Base-by-base conservation (phyloP, 1,140 invertebrate genomes). In the Neuroterus valhalla region DNA sequence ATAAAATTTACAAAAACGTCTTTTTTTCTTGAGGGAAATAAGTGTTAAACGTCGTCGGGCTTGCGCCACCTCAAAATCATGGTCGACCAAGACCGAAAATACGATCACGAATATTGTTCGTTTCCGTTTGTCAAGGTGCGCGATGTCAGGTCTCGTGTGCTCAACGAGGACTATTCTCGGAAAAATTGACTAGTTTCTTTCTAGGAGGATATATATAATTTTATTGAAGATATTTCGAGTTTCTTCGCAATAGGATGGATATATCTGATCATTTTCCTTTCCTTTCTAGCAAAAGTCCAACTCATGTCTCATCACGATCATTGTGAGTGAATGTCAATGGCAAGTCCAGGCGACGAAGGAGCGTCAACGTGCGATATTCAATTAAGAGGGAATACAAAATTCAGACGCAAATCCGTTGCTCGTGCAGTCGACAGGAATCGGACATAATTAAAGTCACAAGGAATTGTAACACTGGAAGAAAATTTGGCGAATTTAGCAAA, bases 371-470 rank as follows among this genome's bases (percentile, higher is more conserved):
- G 55, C 11, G 26, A 62, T 62, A 62, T 62, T 62, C 31, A 62
- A 62, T 62, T 62, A 62, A 23, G 23, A 62, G 55, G 31, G 55
- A 62, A 62, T 62, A 62, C 31, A 62, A 62, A 31, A 62, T 62
- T 62, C 55, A 62, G 55, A 31, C 55, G 14, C 26, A 23, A 62
- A 62, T 62, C 23, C 55, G 55, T 62, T 26, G 55, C 55, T 62
- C 55, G 26, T 62, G 23, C 55, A 31, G 31, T 15, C 23, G 55
- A 38, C 23, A 23, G 31, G 55, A 62, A 38, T 62, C 23, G 26
- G 26, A 62, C 55, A 62, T 62, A 62, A 62, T 62, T 62, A 62
- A 62, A 62, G 55, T 62, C 55, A 15, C 31, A 23, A 62, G 55
- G 14, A 62, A 62, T 62, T 12, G 55, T 62, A 31, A 62, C 55